Percentiles rank a stretch among this genome's conserved stretches.
phyloP scores from a whole-genome alignment of 92 coral and sea anemone species.

The Parazoanthus swiftii region DNA sequence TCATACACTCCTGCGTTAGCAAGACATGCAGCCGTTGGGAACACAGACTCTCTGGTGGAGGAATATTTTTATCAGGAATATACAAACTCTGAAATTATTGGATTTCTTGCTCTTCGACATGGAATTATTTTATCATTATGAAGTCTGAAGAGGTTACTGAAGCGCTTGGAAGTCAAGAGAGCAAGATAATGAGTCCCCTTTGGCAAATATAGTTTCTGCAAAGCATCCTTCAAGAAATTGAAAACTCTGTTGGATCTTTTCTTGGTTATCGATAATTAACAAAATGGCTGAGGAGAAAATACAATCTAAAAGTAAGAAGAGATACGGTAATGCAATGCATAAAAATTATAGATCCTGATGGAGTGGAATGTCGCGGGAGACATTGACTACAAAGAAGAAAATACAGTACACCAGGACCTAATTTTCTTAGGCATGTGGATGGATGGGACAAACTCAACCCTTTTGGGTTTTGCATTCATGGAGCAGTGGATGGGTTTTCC shows the following conservation, averaged over 20 bases:
- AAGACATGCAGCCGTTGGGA: not conserved
- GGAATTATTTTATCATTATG: constrained; percentile 42
- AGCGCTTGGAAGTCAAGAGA: constrained; percentile 17
- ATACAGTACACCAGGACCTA: constrained; percentile 32
- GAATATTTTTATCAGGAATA: constrained; percentile 43
- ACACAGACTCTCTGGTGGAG: not conserved
- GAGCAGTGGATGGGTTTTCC: constrained; percentile 51
- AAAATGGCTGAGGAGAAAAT: constrained; percentile 36
- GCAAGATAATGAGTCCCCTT: too few species aligned
- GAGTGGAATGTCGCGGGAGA: constrained; percentile 20
- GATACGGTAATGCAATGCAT: constrained; percentile 49
- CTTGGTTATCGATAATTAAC: constrained; percentile 58
- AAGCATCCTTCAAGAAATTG: constrained; percentile 46
- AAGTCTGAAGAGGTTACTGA: constrained; percentile 45
- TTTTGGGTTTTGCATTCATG: constrained; percentile 41
- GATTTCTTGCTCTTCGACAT: constrained; percentile 47
- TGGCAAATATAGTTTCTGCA: constrained; percentile 42
- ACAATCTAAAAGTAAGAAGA: constrained; percentile 49
- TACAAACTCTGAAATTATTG: constrained; percentile 45
- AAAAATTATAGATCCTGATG: too few species aligned
- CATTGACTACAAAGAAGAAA: constrained; percentile 17
- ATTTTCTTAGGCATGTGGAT: constrained; percentile 6
- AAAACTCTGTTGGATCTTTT: constrained; percentile 45
- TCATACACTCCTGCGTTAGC: not conserved
- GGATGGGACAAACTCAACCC: constrained; percentile 19